Base-by-base conservation (phyloP, 1,140 invertebrate genomes). In the Magallana ariakensis region DNA sequence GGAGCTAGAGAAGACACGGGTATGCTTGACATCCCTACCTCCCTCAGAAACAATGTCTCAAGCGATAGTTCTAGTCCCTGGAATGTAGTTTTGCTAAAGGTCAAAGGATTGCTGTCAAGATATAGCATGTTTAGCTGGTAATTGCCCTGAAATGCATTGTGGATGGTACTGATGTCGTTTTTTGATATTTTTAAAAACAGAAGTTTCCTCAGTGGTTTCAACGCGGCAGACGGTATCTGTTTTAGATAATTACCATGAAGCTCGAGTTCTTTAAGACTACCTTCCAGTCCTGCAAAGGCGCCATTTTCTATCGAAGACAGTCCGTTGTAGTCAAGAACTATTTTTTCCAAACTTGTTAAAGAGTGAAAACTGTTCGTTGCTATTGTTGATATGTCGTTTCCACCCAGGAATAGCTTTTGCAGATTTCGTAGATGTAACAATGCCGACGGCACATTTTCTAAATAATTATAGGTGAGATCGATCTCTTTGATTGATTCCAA, bases 401-500 rank as follows among this genome's bases (percentile, higher is more conserved):
- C 87, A 55, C 83, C 54, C 15, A 90, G 33, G 13, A 90, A 58
- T 7, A 90, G 26, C 15, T 84, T 85, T 46, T 84, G 56, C 13
- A 90, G 54, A 26, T 87, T 87, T 53, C n/a, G 33, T 26, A 90
- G 60, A 8, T 22, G 54, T 11, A n/a, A 54, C 55, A 90, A 83
- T 46, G 87, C 87, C 62, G 66, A 57, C 3, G 89, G 89, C 13
- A 90, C 75, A 22, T 85, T 81, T 54, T 87, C 85, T 19, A 90
- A 75, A 53, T 87, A 85, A 85, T 90, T 90, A 46, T 86, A 86
- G 26, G 85, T 88, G 15, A 90, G 54, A 58, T 90, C 89, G 19
- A 90, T 80, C 46, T 88, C 87, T 46, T 87, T 75, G 15, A 90
- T 33, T 0, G 81, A 60, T 55, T 83, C 75, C 46, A 90, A 56